Evolutionary conservation across 1,140 invertebrate genomes (phyloP), one percentile per base, ranked within the genome.

Genomic region (Penaeus chinensis): DNA sequence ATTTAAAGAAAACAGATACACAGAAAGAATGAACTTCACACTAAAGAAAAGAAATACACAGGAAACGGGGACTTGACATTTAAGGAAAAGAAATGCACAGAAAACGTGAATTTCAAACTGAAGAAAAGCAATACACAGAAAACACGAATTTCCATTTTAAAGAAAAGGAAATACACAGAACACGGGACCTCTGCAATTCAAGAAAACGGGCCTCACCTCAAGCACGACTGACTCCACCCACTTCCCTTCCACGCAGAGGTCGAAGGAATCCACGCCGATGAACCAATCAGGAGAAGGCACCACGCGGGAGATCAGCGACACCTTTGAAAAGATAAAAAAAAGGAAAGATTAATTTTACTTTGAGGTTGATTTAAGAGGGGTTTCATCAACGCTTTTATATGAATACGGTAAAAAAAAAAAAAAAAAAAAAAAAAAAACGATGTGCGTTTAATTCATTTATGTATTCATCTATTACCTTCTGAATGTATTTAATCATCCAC

Each of bases 251-350:
- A 96, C 95, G 92, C 98, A 99, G 10, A 99, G 94, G 92, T 97
- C 95, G 91, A 99, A 96, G 85, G 95, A 96, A 92, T 98, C 97
- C 20, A 99, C 94, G 74, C 98, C 98, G 66, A 99, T 95, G 92
- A 98, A 99, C 98, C 98, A 99, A 93, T 99, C 98, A 0, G 98
- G 98, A 71, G 97, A 99, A 22, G 98, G 98, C 89, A 97, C 95
- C 92, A 98, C 96, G 89, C 96, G 94, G 10, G 95, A 94, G 94
- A 97, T 96, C 91, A 97, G 93, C 42, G 96, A 97, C 83, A 98
- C 96, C 95, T 97, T 61, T 7, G 20, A 62, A 19, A 1, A 65
- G 37, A 11, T 27, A 63, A 32, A 27, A 24, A 62, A 37, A 61
- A 63, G 8, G 32, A 32, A 63, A 82, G 61, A 63, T n/a, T 22